Evolutionary conservation across 1,140 invertebrate genomes (phyloP).

Genomic region (Propsilocerus akamusi): DNA sequence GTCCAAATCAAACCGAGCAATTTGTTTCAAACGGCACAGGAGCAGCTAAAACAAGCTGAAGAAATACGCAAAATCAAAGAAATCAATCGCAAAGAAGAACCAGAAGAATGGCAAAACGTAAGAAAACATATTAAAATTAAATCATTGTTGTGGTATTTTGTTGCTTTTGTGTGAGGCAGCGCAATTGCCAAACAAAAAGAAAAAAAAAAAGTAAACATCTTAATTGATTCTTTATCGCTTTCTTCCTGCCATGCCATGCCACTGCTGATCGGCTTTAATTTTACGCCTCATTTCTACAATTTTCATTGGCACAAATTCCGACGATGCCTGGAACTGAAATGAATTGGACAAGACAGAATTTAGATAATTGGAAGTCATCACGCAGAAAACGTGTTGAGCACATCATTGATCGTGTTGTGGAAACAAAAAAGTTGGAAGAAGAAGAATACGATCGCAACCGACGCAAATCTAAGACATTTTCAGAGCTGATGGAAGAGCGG

Average conservation of each 20-base stretch:
- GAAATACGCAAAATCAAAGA: slow-evolving; percentile 64
- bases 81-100: slow-evolving; percentile 50
- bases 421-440: slow-evolving; percentile 67
- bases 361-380: slow-evolving; percentile 87
- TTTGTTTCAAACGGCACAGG: slow-evolving; percentile 62
- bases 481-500: slow-evolving; percentile 84
- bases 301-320: neutral
- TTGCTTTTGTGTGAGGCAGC: neutral
- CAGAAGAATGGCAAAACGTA: slow-evolving; percentile 86
- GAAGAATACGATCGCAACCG: slow-evolving; percentile 52
- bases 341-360: slow-evolving; percentile 48
- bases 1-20: slow-evolving; percentile 71
- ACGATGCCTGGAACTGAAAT: neutral
- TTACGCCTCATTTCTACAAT: no score
- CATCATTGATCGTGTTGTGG: slow-evolving; percentile 72
- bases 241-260: neutral
- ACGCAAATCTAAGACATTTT: slow-evolving; percentile 77
- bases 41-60: slow-evolving; percentile 68
- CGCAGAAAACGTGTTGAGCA: slow-evolving; percentile 76
- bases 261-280: neutral
- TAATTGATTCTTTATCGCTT: neutral
- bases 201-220: neutral
- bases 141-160: neutral
- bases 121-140: slow-evolving; percentile 21
- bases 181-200: neutral